Conservation (phyloP, 1,140 invertebrate species). For the Polypedilum pembai region DNA sequence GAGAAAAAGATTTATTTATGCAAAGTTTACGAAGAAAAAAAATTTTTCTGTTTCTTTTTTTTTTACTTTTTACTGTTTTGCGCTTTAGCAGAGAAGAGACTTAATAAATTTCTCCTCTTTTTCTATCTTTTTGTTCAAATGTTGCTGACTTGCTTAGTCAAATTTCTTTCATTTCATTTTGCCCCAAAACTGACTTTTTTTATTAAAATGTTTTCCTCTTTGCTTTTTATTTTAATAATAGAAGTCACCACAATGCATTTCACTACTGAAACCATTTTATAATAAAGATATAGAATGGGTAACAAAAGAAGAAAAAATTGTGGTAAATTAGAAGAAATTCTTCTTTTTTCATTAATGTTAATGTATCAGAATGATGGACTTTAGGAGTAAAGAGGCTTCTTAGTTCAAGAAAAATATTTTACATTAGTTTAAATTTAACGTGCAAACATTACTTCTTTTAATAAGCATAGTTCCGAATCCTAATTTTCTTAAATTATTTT, state of each 20-base stretch:
- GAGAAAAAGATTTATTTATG: slow-evolving; percentile 5
- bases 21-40: slow-evolving; percentile 25
- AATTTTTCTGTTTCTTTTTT: slow-evolving; percentile 22
- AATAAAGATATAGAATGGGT: too few species aligned
- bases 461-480: too few species aligned
- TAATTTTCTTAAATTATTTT: too few species aligned
- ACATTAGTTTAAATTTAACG: too few species aligned
- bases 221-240: neutral
- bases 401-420: too few species aligned
- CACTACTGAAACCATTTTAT: too few species aligned
- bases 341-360: too few species aligned
- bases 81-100: neutral
- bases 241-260: neutral
- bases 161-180: neutral
- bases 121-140: neutral
- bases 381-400: too few species aligned
- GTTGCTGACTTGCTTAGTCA: slow-evolving; percentile 22
- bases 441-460: too few species aligned
- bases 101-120: slow-evolving; percentile 14
- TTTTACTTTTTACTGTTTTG: neutral
- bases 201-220: neutral
- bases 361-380: too few species aligned
- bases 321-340: too few species aligned
- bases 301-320: too few species aligned
- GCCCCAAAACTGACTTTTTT: slow-evolving; percentile 7